Percentiles rank a stretch among this genome's conserved stretches.
These are phyloP conservation scores for Conger conger DNA, from an alignment of 2,113 vertebrate species.

Conservation along the genomic window DNA sequence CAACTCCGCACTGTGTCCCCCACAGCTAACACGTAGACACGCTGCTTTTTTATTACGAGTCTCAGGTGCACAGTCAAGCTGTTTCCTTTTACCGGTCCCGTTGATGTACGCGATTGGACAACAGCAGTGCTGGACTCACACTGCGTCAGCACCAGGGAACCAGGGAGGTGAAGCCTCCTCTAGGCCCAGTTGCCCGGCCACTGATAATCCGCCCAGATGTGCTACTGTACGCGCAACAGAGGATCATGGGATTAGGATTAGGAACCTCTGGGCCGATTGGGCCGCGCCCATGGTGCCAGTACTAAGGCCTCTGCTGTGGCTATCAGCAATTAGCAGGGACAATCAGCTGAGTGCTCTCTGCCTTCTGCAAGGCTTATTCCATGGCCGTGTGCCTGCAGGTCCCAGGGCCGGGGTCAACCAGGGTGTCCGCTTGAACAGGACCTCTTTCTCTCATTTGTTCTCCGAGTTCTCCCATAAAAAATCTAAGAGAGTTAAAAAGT, in stretches of 20 bases:
- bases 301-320: conserved; percentile 24
- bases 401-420: neutral
- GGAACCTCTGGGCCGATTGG: neutral
- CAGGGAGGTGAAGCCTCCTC: neutral
- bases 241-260: neutral
- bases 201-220: neutral
- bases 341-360: conserved; percentile 29
- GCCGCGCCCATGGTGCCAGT: neutral
- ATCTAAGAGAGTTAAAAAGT: neutral
- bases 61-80: neutral
- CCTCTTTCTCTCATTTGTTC: neutral
- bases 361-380: neutral
- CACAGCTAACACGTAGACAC: neutral
- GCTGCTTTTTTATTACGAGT: neutral
- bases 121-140: neutral
- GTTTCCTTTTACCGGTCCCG: neutral
- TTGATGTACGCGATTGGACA: neutral
- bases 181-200: neutral
- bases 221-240: neutral
- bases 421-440: neutral
- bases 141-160: neutral
- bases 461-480: neutral
- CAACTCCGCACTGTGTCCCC: neutral
- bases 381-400: neutral
- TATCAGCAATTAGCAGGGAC: conserved; percentile 24